These are phyloP conservation scores for Canis aureus DNA, from an alignment of 2,113 vertebrate species.

Conservation along the genomic window DNA sequence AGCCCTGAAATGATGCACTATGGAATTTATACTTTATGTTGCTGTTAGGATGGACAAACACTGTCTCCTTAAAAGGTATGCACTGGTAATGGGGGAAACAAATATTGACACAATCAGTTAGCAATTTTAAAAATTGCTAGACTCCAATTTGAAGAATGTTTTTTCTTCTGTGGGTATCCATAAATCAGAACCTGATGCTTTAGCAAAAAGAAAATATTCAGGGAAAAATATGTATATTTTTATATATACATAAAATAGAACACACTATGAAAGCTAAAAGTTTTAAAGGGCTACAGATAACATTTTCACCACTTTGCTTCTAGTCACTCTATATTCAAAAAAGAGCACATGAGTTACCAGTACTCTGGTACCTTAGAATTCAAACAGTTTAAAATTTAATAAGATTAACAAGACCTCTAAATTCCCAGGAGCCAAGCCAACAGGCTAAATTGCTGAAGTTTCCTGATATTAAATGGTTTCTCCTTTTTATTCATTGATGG, in stretches of 20 bases:
- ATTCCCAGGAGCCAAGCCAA: background rate
- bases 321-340: background rate
- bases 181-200: background rate
- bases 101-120: background rate
- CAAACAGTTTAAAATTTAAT: background rate
- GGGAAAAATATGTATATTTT: background rate
- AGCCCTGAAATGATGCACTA: background rate
- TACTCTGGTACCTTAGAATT: background rate
- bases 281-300: background rate
- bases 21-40: background rate
- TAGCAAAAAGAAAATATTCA: background rate
- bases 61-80: background rate
- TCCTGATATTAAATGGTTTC: background rate
- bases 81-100: background rate
- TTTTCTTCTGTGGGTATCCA: background rate
- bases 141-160: background rate
- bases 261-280: background rate
- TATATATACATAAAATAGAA: background rate
- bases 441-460: background rate
- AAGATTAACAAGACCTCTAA: conserved; percentile 24
- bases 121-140: background rate
- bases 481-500: background rate
- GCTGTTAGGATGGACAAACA: background rate
- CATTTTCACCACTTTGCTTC: background rate
- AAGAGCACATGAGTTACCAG: background rate